Conservation (phyloP, 2,113 vertebrate species). For the Salvelinus fontinalis region DNA sequence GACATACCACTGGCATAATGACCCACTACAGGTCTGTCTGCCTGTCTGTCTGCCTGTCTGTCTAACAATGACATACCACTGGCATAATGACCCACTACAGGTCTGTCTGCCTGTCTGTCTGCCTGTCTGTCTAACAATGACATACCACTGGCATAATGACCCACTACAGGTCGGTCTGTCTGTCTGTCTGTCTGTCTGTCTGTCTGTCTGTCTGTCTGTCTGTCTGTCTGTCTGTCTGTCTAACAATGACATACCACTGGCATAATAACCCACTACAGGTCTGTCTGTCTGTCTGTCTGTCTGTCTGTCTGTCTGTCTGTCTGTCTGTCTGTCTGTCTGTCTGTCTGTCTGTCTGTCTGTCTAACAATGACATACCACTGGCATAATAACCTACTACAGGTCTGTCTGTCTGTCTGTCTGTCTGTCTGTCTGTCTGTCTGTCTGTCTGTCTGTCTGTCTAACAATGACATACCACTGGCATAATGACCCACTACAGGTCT, state of each 20-base stretch:
- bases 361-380: conserved; percentile 48
- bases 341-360: neutral
- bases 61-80: too few relatives aligned
- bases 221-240: neutral
- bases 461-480: conserved; percentile 49
- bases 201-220: too few relatives aligned
- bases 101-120: too few relatives aligned
- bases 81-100: too few relatives aligned
- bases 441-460: neutral
- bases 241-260: conserved; percentile 48
- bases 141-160: conserved; percentile 48
- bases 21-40: too few relatives aligned
- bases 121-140: conserved; percentile 38
- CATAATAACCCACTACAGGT: conserved; percentile 47
- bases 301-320: too few relatives aligned
- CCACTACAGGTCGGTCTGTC: conserved; percentile 9
- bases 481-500: conserved; percentile 44
- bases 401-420: neutral
- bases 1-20: too few relatives aligned
- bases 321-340: too few relatives aligned
- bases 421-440: too few relatives aligned
- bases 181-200: too few relatives aligned
- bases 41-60: too few relatives aligned
- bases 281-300: neutral
- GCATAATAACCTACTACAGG: conserved; percentile 47